These are phyloP conservation scores for Micrastur ruficollis DNA, from an alignment of 2,797 vertebrate species.

Conservation along the genomic window DNA sequence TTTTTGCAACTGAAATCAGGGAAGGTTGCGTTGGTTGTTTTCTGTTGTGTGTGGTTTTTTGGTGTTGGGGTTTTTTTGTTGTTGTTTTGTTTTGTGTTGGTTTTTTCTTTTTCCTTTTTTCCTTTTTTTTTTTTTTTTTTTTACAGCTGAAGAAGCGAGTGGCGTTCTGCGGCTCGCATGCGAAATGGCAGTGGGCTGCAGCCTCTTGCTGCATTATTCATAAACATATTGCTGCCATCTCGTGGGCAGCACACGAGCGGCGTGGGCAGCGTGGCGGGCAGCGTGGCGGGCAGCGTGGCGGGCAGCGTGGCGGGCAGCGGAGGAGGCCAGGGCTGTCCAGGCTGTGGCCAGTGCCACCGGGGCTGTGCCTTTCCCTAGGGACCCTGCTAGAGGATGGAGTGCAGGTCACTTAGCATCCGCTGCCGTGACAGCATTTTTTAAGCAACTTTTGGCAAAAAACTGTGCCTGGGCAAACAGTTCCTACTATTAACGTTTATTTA, in stretches of 20 bases:
- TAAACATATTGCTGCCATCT: constrained; percentile 85
- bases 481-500: not conserved
- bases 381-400: not conserved
- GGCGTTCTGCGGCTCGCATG: constrained; percentile 41
- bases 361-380: not conserved
- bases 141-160: constrained; percentile 33
- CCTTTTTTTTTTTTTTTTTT: too few species aligned
- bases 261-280: not conserved
- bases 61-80: too few species aligned
- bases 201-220: constrained; percentile 76
- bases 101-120: too few species aligned
- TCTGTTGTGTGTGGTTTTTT: too few species aligned
- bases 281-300: too few species aligned
- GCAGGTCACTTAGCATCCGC: too few species aligned
- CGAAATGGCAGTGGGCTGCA: constrained; percentile 45
- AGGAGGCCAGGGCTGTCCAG: not conserved
- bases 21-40: not conserved
- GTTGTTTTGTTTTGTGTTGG: fast-evolving
- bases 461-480: not conserved
- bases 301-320: not conserved
- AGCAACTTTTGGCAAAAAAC: not conserved
- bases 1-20: not conserved
- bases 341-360: not conserved
- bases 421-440: fast-evolving
- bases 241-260: constrained; percentile 70